Conservation (phyloP, 2,797 vertebrate genomes). For the Propithecus deckenii region DNA sequence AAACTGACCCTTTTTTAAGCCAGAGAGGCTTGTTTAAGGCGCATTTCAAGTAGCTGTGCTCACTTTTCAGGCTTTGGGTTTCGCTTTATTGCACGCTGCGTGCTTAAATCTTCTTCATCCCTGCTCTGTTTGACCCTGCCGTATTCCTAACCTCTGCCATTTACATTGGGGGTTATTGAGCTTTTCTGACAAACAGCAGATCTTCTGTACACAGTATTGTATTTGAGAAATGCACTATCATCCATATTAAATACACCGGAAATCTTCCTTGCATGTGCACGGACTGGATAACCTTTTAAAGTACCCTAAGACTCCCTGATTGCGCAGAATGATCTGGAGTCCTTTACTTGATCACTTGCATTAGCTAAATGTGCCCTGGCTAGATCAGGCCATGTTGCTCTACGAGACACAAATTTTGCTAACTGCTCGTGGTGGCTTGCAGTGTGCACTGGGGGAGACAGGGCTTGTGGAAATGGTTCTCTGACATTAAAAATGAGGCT, state of each 20-base stretch:
- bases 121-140: neutral
- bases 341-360: neutral
- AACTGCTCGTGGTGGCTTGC: neutral
- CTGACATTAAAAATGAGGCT: neutral
- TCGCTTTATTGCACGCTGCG: neutral
- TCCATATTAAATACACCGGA: neutral
- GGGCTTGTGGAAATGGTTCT: neutral
- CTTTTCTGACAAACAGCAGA: neutral
- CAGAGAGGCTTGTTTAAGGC: neutral
- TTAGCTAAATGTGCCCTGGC: neutral
- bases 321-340: neutral
- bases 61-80: neutral
- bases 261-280: neutral
- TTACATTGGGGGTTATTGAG: neutral
- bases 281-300: conserved; percentile 37
- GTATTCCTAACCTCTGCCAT: neutral
- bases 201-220: neutral
- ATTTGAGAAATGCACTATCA: neutral
- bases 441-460: neutral
- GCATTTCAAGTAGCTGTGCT: neutral
- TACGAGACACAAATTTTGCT: neutral
- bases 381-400: neutral
- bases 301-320: neutral
- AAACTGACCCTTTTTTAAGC: neutral
- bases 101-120: neutral